phyloP scores from a whole-genome alignment of 2,797 vertebrate species.

The Tadarida brasiliensis region DNA sequence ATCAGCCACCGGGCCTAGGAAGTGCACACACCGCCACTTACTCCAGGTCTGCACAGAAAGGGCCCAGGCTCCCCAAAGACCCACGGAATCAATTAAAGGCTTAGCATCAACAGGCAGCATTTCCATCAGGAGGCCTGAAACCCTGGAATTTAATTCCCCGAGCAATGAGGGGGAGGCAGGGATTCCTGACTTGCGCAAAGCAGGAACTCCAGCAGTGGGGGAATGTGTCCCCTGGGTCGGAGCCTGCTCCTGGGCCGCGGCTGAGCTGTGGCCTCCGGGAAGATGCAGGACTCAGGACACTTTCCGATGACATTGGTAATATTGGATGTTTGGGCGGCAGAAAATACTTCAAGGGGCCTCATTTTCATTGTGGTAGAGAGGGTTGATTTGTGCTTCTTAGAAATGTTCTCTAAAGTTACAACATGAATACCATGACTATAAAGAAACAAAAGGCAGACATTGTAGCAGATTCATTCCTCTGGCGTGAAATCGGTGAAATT shows the following conservation, averaged over 20 bases:
- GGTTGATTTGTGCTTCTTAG: neutral
- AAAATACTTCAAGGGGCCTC: neutral
- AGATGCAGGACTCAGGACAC: neutral
- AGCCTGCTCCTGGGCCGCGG: rapidly evolving
- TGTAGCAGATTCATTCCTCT: neutral
- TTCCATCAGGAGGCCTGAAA: conserved; percentile 6
- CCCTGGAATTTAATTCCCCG: neutral
- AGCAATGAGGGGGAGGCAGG: neutral
- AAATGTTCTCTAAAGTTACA: neutral
- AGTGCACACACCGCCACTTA: neutral
- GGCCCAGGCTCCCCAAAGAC: conserved; percentile 22
- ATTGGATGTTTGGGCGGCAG: neutral
- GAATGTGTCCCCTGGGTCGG: neutral
- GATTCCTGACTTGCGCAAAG: neutral
- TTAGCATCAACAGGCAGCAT: neutral
- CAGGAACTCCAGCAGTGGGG: neutral
- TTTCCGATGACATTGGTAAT: neutral
- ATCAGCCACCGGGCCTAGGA: neutral
- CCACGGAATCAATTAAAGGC: conserved; percentile 52
- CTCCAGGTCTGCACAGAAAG: neutral
- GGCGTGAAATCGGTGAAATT: neutral
- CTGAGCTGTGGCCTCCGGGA: neutral
- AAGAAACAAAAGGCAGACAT: neutral
- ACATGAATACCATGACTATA: neutral
- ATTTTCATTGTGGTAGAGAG: neutral